Conservation (phyloP, 2,888 invertebrate genomes). For the Drosophila nr. medialis region DNA sequence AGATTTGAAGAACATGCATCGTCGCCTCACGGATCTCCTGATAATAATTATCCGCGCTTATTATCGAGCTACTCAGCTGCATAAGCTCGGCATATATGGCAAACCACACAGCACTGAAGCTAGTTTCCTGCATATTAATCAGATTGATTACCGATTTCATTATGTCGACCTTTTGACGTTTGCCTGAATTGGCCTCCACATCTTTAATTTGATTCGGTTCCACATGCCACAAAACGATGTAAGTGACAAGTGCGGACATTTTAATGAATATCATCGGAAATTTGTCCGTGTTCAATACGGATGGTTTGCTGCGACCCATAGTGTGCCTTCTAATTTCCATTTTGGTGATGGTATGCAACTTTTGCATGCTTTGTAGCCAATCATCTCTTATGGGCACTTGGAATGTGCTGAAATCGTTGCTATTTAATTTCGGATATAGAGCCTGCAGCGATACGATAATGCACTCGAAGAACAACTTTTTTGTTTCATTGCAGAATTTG, state of each 20-base stretch:
- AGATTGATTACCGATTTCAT: conserved; percentile 67
- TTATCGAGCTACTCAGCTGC: conserved; percentile 57
- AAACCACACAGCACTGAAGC: conserved; percentile 81
- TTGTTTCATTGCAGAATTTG: conserved; percentile 72
- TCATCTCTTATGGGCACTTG: conserved; percentile 58
- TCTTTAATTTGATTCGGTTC: conserved; percentile 10
- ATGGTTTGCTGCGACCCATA: conserved; percentile 53
- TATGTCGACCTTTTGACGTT: conserved; percentile 68
- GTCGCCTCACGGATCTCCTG: conserved; percentile 59
- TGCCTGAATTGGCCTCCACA: conserved; percentile 32
- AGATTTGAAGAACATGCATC: conserved; percentile 61
- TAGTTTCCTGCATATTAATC: conserved; percentile 54
- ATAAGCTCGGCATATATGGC: conserved; percentile 77
- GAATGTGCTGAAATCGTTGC: conserved; percentile 67
- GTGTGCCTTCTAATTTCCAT: conserved; percentile 77
- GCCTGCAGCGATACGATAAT: conserved; percentile 66
- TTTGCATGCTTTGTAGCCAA: conserved; percentile 75
- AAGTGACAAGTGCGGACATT: conserved; percentile 75
- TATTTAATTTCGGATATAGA: conserved; percentile 76
- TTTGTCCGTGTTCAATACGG: conserved; percentile 58
- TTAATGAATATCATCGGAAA: conserved; percentile 69
- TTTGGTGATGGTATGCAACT: conserved; percentile 73
- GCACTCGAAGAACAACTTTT: conserved; percentile 73
- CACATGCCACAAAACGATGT: conserved; percentile 78
- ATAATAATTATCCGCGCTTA: conserved; percentile 78